Conservation (phyloP, 2,113 vertebrate species). For the Hymenochirus boettgeri region DNA sequence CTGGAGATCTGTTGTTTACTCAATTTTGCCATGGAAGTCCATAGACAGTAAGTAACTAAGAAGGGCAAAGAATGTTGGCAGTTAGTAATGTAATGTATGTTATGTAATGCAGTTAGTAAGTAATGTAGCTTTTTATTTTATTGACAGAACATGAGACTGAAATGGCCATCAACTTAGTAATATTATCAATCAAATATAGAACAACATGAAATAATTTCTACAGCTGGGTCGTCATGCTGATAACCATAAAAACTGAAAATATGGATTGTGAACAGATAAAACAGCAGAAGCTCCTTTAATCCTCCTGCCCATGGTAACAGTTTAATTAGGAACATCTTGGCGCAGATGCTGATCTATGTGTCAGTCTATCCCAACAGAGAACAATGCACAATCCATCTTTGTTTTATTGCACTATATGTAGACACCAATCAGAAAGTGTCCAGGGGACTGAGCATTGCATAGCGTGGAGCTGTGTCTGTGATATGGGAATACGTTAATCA, state of each 20-base stretch:
- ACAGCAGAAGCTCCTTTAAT: conserved; percentile 47
- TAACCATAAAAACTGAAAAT: conserved; percentile 26
- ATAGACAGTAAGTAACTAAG: too few relatives aligned
- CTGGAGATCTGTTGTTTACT: too few relatives aligned
- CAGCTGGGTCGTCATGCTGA: conserved; percentile 1
- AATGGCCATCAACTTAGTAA: too few relatives aligned
- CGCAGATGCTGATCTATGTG: conserved; percentile 64
- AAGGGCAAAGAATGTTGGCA: too few relatives aligned
- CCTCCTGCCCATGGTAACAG: conserved; percentile 59
- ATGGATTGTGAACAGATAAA: conserved; percentile 30
- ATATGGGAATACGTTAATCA: conserved; percentile 58
- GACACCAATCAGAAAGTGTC: conserved; percentile 66
- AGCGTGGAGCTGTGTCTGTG: conserved; percentile 48
- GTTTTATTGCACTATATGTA: conserved; percentile 64
- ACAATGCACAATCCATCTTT: conserved; percentile 75
- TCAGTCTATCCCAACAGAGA: conserved; percentile 70
- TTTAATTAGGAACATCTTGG: conserved; percentile 68
- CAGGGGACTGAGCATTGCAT: conserved; percentile 47
- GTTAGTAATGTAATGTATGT: too few relatives aligned
- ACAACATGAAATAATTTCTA: conserved; percentile 2
- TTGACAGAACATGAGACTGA: too few relatives aligned
- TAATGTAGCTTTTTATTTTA: too few relatives aligned
- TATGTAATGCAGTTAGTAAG: too few relatives aligned
- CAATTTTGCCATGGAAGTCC: too few relatives aligned
- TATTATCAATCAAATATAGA: too few relatives aligned